Evolutionary conservation across 2,797 vertebrate species (phyloP).

Genomic region (Micromesistius poutassou): DNA sequence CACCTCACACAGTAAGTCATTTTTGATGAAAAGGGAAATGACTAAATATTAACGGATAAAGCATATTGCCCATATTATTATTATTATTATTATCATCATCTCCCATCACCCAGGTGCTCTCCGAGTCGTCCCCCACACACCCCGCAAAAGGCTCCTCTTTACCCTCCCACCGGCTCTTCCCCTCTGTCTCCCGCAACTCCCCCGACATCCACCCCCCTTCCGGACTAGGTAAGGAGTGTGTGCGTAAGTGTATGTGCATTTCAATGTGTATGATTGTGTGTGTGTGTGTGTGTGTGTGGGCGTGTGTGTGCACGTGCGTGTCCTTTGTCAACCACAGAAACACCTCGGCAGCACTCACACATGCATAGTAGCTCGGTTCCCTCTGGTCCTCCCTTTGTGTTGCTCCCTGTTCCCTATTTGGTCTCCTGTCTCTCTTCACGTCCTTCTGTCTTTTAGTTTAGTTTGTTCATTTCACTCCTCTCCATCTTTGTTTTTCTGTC

Average conservation of each 20-base stretch:
- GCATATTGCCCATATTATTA: not conserved
- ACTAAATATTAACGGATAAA: not conserved
- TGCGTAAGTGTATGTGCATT: conserved; percentile 13
- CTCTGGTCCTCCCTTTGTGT: not conserved
- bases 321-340: not conserved
- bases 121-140: conserved; percentile 78
- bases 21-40: not conserved
- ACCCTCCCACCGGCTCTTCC: conserved; percentile 85
- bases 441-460: not conserved
- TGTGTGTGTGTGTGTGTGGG: not conserved
- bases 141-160: conserved; percentile 52
- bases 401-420: not conserved
- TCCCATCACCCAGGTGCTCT: conserved; percentile 81
- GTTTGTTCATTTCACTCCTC: not conserved
- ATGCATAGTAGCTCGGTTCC: not conserved
- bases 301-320: conserved; percentile 21
- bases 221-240: conserved; percentile 81
- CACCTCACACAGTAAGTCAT: too few species aligned
- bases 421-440: not conserved
- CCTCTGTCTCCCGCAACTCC: conserved; percentile 84
- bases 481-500: conserved; percentile 22
- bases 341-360: not conserved
- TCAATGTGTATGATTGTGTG: not conserved
- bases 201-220: conserved; percentile 86
- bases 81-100: not conserved